phyloP scores from a whole-genome alignment of 1,140 invertebrate species.

The Chelonus insularis region DNA sequence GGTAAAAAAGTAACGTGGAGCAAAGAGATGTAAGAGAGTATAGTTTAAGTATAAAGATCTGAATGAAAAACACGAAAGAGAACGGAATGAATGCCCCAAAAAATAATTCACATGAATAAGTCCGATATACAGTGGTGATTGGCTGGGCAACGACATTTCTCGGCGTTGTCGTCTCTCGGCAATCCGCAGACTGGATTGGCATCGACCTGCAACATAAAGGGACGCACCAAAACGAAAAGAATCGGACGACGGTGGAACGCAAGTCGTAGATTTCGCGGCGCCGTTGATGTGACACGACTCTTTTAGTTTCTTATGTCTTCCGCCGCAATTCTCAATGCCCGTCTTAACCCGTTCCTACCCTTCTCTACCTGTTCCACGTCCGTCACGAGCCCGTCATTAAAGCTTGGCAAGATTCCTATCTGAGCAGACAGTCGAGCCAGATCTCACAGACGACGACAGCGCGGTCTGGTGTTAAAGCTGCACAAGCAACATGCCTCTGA shows the following conservation, averaged over 20 bases:
- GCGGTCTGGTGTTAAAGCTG: constrained; percentile 25
- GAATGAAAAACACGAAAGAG: no score
- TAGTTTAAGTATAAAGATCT: no score
- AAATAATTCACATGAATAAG: neutral
- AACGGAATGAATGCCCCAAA: no score
- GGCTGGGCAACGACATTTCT: neutral
- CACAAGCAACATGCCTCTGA: constrained; percentile 11
- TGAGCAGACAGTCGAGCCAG: constrained; percentile 42
- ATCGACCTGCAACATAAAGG: constrained; percentile 25
- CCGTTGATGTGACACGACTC: constrained; percentile 50
- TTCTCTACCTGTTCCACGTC: constrained; percentile 21
- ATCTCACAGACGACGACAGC: constrained; percentile 27
- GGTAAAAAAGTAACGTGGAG: no score
- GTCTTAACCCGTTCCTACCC: constrained; percentile 38
- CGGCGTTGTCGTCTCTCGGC: neutral
- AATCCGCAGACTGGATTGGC: constrained; percentile 22
- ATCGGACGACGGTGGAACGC: constrained; percentile 29
- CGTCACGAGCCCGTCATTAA: constrained; percentile 53
- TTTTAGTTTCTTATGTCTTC: constrained; percentile 32
- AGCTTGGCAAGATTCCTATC: constrained; percentile 49
- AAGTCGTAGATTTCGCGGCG: constrained; percentile 51
- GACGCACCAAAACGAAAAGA: constrained; percentile 41
- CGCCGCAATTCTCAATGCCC: constrained; percentile 27
- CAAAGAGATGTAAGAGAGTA: no score
- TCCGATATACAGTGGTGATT: neutral